Evolutionary conservation across 2,113 vertebrate genomes (phyloP).

Genomic region (Mesocricetus auratus): DNA sequence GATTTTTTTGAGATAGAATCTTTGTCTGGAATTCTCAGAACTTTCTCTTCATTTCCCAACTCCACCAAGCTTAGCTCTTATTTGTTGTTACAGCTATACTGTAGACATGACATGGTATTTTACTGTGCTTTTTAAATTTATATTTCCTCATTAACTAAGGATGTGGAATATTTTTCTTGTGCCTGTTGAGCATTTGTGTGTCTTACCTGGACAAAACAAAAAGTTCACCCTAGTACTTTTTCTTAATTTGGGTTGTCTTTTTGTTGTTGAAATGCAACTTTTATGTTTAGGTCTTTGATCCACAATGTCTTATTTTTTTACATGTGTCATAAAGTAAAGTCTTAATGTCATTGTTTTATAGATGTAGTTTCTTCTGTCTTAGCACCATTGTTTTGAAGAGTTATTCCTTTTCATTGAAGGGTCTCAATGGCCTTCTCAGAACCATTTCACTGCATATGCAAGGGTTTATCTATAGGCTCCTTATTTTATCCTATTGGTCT

Average conservation of each 20-base stretch:
- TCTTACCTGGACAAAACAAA: background rate
- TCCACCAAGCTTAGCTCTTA: background rate
- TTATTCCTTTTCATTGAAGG: background rate
- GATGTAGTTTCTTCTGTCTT: background rate
- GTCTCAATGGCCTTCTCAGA: background rate
- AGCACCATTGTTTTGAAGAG: background rate
- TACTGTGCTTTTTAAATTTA: background rate
- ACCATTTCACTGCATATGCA: background rate
- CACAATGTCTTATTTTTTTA: background rate
- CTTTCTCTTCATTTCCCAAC: background rate
- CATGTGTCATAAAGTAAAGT: background rate
- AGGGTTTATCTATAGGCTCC: background rate
- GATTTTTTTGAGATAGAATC: background rate
- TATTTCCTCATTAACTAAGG: background rate
- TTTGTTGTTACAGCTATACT: background rate
- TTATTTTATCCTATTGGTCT: background rate
- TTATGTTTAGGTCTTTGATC: background rate
- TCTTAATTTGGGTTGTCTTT: background rate
- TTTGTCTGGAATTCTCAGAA: background rate
- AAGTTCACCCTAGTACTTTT: background rate
- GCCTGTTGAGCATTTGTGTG: background rate
- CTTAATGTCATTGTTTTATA: background rate
- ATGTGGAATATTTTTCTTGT: background rate
- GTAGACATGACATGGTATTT: background rate
- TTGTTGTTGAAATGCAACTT: background rate